Evolutionary conservation across 35 echinoderm and acorn worm species (phyloP).

Genomic region (Stichopus chloronotus): DNA sequence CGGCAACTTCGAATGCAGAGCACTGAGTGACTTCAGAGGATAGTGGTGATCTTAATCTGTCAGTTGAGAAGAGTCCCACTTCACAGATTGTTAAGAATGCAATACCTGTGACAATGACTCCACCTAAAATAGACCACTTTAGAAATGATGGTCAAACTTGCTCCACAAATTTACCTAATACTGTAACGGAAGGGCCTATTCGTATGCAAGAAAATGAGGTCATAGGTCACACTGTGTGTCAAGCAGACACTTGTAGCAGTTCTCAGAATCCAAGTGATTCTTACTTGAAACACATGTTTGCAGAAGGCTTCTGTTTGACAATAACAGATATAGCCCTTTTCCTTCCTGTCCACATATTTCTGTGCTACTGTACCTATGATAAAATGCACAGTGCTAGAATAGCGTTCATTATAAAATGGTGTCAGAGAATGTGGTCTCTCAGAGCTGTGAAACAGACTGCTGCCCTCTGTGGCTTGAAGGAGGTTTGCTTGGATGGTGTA

Average conservation of each 20-base stretch:
- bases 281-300: conserved; percentile 29
- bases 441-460: background rate
- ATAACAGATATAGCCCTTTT: conserved; percentile 25
- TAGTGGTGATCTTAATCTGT: too few relatives aligned
- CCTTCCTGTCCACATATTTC: conserved; percentile 32
- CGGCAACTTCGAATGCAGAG: too few relatives aligned
- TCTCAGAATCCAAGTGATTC: background rate
- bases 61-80: too few relatives aligned
- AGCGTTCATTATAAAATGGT: conserved; percentile 12
- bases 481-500: background rate
- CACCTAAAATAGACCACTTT: background rate
- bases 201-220: background rate
- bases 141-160: background rate
- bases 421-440: conserved; percentile 47
- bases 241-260: background rate
- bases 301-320: conserved; percentile 6
- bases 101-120: background rate
- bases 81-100: background rate
- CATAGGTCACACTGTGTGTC: background rate
- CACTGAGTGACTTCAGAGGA: too few relatives aligned
- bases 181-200: background rate
- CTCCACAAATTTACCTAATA: background rate
- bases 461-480: background rate
- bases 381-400: background rate
- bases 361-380: background rate